Evolutionary conservation across 1,140 invertebrate species (phyloP), one percentile per base, ranked within the genome.

Genomic region (Archivesica marissinica): DNA sequence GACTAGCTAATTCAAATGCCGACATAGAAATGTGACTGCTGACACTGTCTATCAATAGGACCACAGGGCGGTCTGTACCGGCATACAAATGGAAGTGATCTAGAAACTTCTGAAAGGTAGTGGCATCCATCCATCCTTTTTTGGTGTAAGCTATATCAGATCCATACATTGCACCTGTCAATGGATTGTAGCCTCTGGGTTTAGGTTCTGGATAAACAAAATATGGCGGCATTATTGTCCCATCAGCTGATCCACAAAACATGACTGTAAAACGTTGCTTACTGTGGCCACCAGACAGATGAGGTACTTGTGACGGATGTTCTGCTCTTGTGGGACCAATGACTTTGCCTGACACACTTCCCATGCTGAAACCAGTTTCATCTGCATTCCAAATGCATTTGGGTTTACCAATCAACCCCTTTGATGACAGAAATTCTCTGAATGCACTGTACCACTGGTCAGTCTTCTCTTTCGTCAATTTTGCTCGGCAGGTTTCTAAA

Each of bases 381-480:
- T 88, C 86, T n/a, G 78, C 83, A 77, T 88, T 88, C 44, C 74
- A 88, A 6, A 88, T 74, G 30, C 78, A 70, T 17, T 50, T n/a
- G 4, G 87, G 87, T 54, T 80, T 85, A 39, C 82, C 74, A 0
- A 88, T 20, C 35, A 88, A 20, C 61, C 72, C 44, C 35, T 70
- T 41, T 2, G 56, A n/a, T n/a, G 47, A 47, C 0, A 86, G 13
- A 79, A 88, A 86, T 20, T 85, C 39, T 30, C 68, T 68, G 35
- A 47, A 80, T 1, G 35, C 39, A 20, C 1, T 25, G n/a, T 68
- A 80, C 77, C 77, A 80, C 3, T 68, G 23, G 68, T 80, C 77
- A 47, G 52, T 9, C 38, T 80, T 20, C 38, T 9, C n/a, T 15
- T 15, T 7, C 1, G 77, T 80, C 7, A 66, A 41, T 52, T 80